Base-by-base conservation (phyloP, 2,888 invertebrate species). In the Liposcelis brunnea region DNA sequence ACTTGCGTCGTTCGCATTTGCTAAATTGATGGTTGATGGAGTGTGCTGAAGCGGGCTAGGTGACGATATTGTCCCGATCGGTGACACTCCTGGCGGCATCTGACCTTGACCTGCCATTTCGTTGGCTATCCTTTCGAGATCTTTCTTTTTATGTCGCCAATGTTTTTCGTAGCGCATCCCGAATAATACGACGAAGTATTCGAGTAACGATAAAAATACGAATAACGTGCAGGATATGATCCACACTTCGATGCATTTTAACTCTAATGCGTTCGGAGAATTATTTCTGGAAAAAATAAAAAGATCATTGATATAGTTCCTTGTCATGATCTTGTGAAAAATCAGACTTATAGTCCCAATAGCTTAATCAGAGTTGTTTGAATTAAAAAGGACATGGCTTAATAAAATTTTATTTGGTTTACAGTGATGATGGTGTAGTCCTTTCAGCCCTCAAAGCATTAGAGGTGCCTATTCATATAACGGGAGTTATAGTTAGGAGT, bases 231-330 rank as follows among this genome's bases (percentile, higher is more conserved):
- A 75, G 36, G 73, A 74, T 58, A 75, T 73, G 57, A 75, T 63
- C 75, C 75, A 75, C 51, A 75, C 74, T 57, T 75, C 75, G 52
- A 75, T 72, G 58, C 74, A 74, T 56, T 74, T 74, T 48, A 74
- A 59, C 58, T 74, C 74, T 45, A 74, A 60, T 2, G 74, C 74
- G 54, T 72, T 73, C 19, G 74, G 74, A 19, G 74, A 75, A 59
- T 74, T 74, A 59, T 74, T 73, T 58, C 74, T 72, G 64, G 1
- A 61, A 62, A 36, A 31, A 49, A 42, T 38, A 47, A 33, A 19
- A 21, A 15, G 19, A 12, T 2, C 32, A 12, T 40, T 40, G 4
- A 18, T 7, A 15, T 43, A 40, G 21, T 8, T 40, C 12, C 12
- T n/a, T n/a, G 8, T 10, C 10, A 37, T 37, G 11, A n/a, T n/a